phyloP scores from a whole-genome alignment of 2,888 invertebrate species.

The Agonopterix alstromeriana region DNA sequence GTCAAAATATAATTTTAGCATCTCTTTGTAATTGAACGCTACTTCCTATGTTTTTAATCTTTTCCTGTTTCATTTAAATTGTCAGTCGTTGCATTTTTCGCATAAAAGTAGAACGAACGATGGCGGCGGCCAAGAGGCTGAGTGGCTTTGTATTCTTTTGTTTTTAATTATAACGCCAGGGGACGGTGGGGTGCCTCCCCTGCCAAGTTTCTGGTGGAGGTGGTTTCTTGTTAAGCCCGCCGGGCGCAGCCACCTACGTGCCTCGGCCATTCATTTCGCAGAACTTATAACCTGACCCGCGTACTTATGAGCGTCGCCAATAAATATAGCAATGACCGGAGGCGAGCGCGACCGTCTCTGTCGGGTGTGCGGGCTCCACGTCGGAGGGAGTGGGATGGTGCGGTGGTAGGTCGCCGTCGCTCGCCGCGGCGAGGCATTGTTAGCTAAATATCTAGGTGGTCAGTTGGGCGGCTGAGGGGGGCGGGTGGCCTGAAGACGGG shows the following conservation, averaged over 20 bases:
- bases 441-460: slow-evolving; percentile 77
- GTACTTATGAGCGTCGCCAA: slow-evolving; percentile 77
- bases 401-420: slow-evolving; percentile 40
- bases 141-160: slow-evolving; percentile 74
- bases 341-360: slow-evolving; percentile 52
- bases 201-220: slow-evolving; percentile 64
- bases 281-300: slow-evolving; percentile 77
- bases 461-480: slow-evolving; percentile 55
- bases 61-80: slow-evolving; percentile 31
- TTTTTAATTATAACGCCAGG: slow-evolving; percentile 74
- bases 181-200: slow-evolving; percentile 53
- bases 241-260: slow-evolving; percentile 62
- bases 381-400: slow-evolving; percentile 49
- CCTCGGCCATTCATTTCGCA: slow-evolving; percentile 73
- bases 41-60: too few relatives aligned
- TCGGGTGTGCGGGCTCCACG: slow-evolving; percentile 30
- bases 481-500: slow-evolving; percentile 44
- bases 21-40: too few relatives aligned
- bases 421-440: slow-evolving; percentile 64
- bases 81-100: slow-evolving; percentile 64
- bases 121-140: slow-evolving; percentile 58
- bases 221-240: slow-evolving; percentile 68
- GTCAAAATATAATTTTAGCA: too few relatives aligned
- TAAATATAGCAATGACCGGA: slow-evolving; percentile 76
- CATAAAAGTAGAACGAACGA: slow-evolving; percentile 56